These are phyloP conservation scores for Andrena flavipes DNA, from an alignment of 2,888 invertebrate genomes.

Conservation along the genomic window DNA sequence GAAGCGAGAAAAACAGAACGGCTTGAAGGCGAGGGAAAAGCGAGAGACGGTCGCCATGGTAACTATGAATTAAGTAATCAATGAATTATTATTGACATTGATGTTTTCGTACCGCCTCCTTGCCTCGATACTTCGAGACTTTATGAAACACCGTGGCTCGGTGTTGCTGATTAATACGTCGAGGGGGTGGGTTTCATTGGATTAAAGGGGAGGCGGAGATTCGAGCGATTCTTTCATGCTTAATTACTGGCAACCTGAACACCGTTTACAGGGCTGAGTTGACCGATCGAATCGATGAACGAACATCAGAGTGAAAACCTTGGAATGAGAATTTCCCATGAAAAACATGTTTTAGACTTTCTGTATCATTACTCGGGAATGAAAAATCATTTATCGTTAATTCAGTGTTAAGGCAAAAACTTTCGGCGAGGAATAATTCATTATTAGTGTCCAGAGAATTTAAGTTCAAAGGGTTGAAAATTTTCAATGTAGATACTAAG, in stretches of 20 bases:
- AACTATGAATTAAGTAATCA: conserved; percentile 84
- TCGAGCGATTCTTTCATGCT: conserved; percentile 39
- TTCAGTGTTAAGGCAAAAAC: too few relatives aligned
- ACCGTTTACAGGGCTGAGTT: conserved; percentile 5
- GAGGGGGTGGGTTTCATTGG: conserved; percentile 76
- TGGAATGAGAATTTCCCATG: neutral
- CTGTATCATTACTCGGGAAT: neutral
- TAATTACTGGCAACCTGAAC: conserved; percentile 12
- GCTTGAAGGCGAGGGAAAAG: conserved; percentile 74
- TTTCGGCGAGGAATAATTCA: too few relatives aligned
- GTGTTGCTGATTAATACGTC: conserved; percentile 81
- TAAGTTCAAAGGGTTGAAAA: neutral
- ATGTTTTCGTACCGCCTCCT: conserved; percentile 79
- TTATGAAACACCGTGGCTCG: conserved; percentile 74
- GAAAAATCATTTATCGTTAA: too few relatives aligned
- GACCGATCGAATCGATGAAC: neutral
- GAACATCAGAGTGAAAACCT: neutral
- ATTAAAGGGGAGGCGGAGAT: conserved; percentile 53
- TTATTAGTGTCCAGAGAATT: neutral
- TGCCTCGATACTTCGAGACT: conserved; percentile 78
- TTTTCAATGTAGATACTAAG: neutral
- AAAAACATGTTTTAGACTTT: neutral
- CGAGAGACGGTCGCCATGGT: conserved; percentile 82
- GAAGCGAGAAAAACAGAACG: conserved; percentile 83
- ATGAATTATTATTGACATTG: conserved; percentile 85